Evolutionary conservation across 2,797 vertebrate genomes (phyloP).

Genomic region (Melanotaenia pygmaea): DNA sequence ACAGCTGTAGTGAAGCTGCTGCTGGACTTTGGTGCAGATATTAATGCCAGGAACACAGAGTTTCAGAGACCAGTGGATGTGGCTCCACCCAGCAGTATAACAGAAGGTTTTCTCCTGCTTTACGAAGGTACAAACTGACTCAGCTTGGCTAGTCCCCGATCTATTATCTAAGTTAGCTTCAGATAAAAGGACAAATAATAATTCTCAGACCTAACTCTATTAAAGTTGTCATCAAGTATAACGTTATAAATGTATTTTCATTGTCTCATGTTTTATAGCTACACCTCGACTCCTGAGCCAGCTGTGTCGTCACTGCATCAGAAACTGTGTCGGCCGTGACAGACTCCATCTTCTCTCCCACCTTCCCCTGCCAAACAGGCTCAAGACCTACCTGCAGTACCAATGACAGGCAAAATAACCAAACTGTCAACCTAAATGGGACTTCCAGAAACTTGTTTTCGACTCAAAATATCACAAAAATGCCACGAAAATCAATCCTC

Average conservation of each 20-base stretch:
- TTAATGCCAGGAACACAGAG: conserved; percentile 90
- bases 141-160: neutral
- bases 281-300: conserved; percentile 90
- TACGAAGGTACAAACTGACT: conserved; percentile 86
- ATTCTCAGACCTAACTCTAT: neutral
- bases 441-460: conserved; percentile 30
- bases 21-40: conserved; percentile 94
- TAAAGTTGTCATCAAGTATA: neutral
- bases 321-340: conserved; percentile 86
- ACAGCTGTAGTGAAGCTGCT: conserved; percentile 87
- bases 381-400: conserved; percentile 92
- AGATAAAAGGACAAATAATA: neutral
- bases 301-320: conserved; percentile 90
- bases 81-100: conserved; percentile 87
- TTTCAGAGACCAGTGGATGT: conserved; percentile 90
- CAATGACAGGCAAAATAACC: conserved; percentile 75
- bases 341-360: conserved; percentile 89
- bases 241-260: neutral
- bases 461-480: conserved; percentile 17
- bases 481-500: conserved; percentile 26
- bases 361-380: conserved; percentile 88
- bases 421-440: conserved; percentile 3
- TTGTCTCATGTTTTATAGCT: conserved; percentile 72
- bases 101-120: conserved; percentile 89
- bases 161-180: neutral